Evolutionary conservation across 1,140 invertebrate genomes (phyloP), one percentile per base, ranked within the genome.

Genomic region (Tribolium madens): DNA sequence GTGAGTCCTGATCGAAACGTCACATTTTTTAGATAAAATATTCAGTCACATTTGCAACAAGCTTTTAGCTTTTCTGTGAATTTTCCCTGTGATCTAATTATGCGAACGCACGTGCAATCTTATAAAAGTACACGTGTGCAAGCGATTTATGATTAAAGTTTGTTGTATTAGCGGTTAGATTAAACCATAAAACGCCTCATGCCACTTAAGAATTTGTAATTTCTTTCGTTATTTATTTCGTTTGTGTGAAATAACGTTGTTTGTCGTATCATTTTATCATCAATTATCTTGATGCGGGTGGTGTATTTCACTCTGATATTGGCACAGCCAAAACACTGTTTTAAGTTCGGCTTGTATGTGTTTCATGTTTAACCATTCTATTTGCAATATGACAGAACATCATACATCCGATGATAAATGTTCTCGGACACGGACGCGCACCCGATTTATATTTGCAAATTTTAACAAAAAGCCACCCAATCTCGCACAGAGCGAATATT

Each of bases 151-250:
- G 70, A 36, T 77, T 50, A 74, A 77, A 77, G 70, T 77, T 77
- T 73, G 76, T 77, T 74, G 72, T 77, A 77, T 73, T 77, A 77
- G 70, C 50, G 76, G 76, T 69, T 53, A 73, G 71, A 77, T 77
- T 77, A 77, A 72, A 69, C 76, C 71, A 77, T 77, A 77, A 77
- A 77, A 77, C 53, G 76, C 48, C 33, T 76, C 75, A 72, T 31
- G 14, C 48, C 50, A 42, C 69, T 42, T 60, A 57, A 46, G 52
- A 76, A 76, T 76, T 76, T 76, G 64, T 76, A 60, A 76, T 57
- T 71, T 64, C 57, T 26, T 60, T 53, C 57, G 57, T 33, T 64
- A 64, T 64, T 64, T 64, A 64, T 64, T 64, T 33, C 13, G 57
- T 26, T 26, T 26, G 21, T 26, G 21, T 26, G 36, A n/a, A 42